Evolutionary conservation across 2,888 invertebrate species (phyloP), one percentile per base, ranked within the genome.

Genomic region (Eupithecia subfuscata): DNA sequence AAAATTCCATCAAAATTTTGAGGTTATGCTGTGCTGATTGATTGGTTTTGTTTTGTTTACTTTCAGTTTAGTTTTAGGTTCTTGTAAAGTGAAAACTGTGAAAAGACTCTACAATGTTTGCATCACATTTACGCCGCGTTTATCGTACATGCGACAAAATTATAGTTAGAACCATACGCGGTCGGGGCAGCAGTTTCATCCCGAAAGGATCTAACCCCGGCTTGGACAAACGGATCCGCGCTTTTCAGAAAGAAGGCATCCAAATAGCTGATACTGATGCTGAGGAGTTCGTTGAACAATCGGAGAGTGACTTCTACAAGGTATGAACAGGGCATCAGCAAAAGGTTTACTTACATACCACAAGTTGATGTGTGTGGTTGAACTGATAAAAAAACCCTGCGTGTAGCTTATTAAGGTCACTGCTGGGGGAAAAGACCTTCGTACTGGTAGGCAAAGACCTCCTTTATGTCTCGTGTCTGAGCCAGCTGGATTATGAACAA

Each of bases 241-340:
- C 90, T 7, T 93, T 92, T 74, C 80, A 86, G 75, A 73, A 88
- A 73, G 91, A 91, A 77, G 89, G 90, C 2, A 72, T 91, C 12
- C 84, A 82, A 48, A 82, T 94, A 16, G 85, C 87, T 64, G 87
- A 92, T 45, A 87, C 89, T 8, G 88, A 94, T 78, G 86, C 88
- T 16, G 92, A 93, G 79, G 92, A 95, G 74, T 89, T 91, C 71
- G 81, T 95, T 4, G 94, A 93, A 76, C 84, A 89, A 77, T 93
- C 92, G 9, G 92, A 92, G 52, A 91, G 92, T 71, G 91, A 94
- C 79, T 93, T 95, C 79, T 88, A 87, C 74, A 88, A 91, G 67
- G 91, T 94, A 80, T 3, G 69, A 30, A 30, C 60, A 25, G 25
- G 14, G 25, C 14, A 60, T 25, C 22, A 60, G 25, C 60, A 25